A percentile compares a stretch with the other conserved stretches of the same genome.
Conservation (phyloP, 1,140 invertebrate species). For the Mercenaria mercenaria region DNA sequence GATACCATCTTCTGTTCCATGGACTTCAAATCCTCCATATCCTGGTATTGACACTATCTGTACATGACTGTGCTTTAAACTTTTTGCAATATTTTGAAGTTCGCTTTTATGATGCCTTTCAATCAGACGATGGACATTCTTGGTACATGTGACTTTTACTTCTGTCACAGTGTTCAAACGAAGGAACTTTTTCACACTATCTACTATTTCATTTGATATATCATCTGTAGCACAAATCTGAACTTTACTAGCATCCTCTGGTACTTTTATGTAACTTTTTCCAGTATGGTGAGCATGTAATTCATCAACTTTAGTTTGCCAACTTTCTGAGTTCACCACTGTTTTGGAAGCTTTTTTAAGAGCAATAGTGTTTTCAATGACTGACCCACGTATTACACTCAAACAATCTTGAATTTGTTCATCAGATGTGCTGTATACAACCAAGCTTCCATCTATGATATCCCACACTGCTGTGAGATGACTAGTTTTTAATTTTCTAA, state of each 20-base stretch:
- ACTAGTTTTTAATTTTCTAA: constrained; percentile 33
- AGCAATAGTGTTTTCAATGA: neutral
- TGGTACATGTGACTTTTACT: neutral
- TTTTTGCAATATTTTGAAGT: neutral
- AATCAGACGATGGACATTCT: constrained; percentile 15
- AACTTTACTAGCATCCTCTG: neutral
- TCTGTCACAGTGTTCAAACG: neutral
- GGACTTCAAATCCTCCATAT: constrained; percentile 1
- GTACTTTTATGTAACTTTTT: neutral
- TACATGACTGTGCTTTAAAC: neutral
- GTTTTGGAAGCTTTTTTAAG: neutral
- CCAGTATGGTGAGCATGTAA: neutral
- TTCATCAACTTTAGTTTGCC: constrained; percentile 12
- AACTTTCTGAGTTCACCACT: constrained; percentile 5
- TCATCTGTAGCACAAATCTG: constrained; percentile 36
- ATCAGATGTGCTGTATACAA: neutral
- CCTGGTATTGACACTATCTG: neutral
- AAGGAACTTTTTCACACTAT: constrained; percentile 2
- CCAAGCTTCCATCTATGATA: neutral
- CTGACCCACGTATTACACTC: neutral
- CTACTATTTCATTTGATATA: neutral
- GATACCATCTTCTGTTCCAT: constrained; percentile 35
- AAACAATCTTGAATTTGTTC: neutral
- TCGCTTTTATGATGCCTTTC: constrained; percentile 9
- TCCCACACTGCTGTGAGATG: constrained; percentile 40